phyloP scores from a whole-genome alignment of 1,140 invertebrate genomes.

The Battus philenor region DNA sequence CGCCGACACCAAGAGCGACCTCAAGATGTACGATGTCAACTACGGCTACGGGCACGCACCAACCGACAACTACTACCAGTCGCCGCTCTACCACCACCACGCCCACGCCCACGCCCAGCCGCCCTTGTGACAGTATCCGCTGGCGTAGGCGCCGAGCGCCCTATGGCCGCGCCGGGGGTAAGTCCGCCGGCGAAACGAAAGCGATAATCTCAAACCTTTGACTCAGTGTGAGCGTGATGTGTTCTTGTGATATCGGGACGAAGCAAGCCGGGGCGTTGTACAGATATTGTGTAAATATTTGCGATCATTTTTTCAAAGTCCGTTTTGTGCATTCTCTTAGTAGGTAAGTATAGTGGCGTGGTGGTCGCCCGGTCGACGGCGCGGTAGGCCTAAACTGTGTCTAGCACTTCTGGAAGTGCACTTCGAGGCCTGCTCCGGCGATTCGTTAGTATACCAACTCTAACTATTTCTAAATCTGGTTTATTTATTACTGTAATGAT shows the following conservation, averaged over 20 bases:
- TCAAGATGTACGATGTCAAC: slow-evolving; percentile 89
- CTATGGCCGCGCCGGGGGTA: slow-evolving; percentile 43
- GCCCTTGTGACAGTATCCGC: slow-evolving; percentile 72
- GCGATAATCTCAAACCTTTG: slow-evolving; percentile 44
- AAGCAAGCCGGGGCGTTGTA: slow-evolving; percentile 26
- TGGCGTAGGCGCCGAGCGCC: slow-evolving; percentile 59
- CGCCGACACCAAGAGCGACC: slow-evolving; percentile 88
- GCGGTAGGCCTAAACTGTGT: slow-evolving; percentile 57
- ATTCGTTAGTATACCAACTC: slow-evolving; percentile 47
- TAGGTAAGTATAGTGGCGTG: slow-evolving; percentile 49
- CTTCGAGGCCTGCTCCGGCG: slow-evolving; percentile 43
- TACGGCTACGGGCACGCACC: slow-evolving; percentile 82
- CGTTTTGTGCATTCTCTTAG: slow-evolving; percentile 51
- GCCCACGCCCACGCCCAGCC: slow-evolving; percentile 79
- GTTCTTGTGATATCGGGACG: slow-evolving; percentile 60
- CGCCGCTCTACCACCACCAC: slow-evolving; percentile 85
- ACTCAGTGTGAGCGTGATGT: slow-evolving; percentile 69
- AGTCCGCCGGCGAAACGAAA: slow-evolving; percentile 27
- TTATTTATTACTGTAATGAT: background rate
- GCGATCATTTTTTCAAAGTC: slow-evolving; percentile 44
- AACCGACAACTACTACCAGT: slow-evolving; percentile 89
- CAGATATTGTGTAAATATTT: slow-evolving; percentile 63
- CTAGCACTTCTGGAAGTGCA: slow-evolving; percentile 54
- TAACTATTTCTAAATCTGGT: slow-evolving; percentile 23
- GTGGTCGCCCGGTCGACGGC: slow-evolving; percentile 37